Percentiles rank a stretch among this genome's conserved stretches.
phyloP scores from a whole-genome alignment of 2,113 vertebrate genomes.

The Oncorhynchus nerka region DNA sequence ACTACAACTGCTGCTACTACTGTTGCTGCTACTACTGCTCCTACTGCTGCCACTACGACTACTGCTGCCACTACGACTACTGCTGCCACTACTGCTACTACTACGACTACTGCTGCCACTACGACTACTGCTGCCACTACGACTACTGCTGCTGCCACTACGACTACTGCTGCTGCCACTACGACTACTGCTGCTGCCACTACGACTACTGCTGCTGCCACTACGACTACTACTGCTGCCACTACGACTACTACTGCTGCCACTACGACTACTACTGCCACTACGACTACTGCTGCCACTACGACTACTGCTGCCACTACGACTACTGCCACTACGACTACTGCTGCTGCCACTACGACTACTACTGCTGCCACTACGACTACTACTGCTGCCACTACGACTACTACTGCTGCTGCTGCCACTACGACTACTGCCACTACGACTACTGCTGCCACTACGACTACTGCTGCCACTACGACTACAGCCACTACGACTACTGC shows the following conservation, averaged over 20 bases:
- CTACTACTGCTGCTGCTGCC: too few relatives aligned
- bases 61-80: accelerated
- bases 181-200: accelerated
- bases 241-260: accelerated
- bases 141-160: accelerated
- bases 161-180: accelerated
- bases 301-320: accelerated
- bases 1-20: accelerated
- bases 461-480: too few relatives aligned
- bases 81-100: too few relatives aligned
- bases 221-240: accelerated
- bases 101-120: accelerated
- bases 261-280: accelerated
- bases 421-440: too few relatives aligned
- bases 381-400: accelerated
- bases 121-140: too few relatives aligned
- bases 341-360: too few relatives aligned
- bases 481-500: too few relatives aligned
- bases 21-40: accelerated
- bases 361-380: too few relatives aligned
- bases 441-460: too few relatives aligned
- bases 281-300: accelerated
- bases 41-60: accelerated
- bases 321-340: accelerated
- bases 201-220: accelerated